Percentiles rank a stretch among this genome's conserved stretches.
Evolutionary conservation across 2,113 vertebrate species (phyloP).

Genomic region (Anolis carolinensis): DNA sequence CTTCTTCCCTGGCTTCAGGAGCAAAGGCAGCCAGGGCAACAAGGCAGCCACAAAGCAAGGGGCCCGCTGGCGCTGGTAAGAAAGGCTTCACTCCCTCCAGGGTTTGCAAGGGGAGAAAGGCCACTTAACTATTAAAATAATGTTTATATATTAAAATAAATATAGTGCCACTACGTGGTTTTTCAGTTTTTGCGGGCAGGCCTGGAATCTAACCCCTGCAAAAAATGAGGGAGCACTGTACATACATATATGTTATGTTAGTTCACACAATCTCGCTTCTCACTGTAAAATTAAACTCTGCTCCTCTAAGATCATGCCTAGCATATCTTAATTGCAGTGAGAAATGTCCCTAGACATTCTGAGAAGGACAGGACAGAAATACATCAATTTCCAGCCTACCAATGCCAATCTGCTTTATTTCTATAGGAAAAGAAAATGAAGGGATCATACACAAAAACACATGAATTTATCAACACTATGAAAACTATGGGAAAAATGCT

Average conservation of each 20-base stretch:
- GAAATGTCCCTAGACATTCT: not conserved
- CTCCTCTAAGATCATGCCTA: constrained; percentile 27
- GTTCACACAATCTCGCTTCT: not conserved
- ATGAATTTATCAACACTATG: constrained; percentile 24
- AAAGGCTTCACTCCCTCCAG: no score
- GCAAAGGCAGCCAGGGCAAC: no score
- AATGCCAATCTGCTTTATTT: not conserved
- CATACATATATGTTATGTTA: not conserved
- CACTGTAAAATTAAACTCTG: not conserved
- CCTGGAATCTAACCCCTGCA: no score
- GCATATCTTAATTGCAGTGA: constrained; percentile 25
- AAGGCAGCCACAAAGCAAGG: no score
- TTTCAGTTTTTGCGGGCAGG: no score
- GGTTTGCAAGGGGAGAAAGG: no score
- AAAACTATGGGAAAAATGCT: constrained; percentile 34
- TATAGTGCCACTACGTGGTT: no score
- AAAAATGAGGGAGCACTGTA: no score
- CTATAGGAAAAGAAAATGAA: constrained; percentile 44
- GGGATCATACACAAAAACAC: not conserved
- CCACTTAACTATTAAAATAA: no score
- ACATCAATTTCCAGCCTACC: constrained; percentile 24
- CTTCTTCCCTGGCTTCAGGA: no score
- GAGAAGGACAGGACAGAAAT: not conserved
- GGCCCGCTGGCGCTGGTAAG: no score
- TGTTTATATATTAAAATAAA: no score